Base-by-base conservation (phyloP, 2,888 invertebrate genomes). In the Lomographa bimaculata region DNA sequence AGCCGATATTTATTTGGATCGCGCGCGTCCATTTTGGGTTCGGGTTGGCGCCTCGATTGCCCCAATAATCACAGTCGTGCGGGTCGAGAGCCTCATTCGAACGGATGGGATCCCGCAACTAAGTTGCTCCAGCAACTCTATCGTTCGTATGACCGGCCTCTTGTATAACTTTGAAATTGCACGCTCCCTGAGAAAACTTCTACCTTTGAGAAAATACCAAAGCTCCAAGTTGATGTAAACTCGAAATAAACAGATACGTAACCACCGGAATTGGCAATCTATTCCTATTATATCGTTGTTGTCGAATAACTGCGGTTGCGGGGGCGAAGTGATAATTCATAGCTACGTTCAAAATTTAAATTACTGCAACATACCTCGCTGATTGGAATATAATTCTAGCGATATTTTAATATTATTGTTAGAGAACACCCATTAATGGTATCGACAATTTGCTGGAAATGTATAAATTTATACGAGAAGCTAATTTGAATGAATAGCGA, bases 1-100 rank as follows among this genome's bases (percentile, higher is more conserved):
- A 70, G 71, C 66, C 62, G 74, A 83, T 77, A 83, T 84, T 75
- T 84, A 86, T 89, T 87, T 86, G 84, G 38, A 85, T 85, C 78
- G 72, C 71, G 66, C 72, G 71, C 71, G 74, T 72, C 71, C 39
- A 21, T 32, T 27, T 72, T 64, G 71, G 70, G 67, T 58, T 49
- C 45, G 60, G 62, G 63, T 61, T 60, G 64, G 56, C 68, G 63
- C 69, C 48, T 57, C 80, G 72, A 86, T 85, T 84, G 81, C 77
- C 78, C 76, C 79, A 80, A 82, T 85, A 81, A 82, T 80, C 79
- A 74, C 75, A 71, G 81, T 78, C 78, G 78, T 78, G 75, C 63
- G 67, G 70, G 61, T 49, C 47, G 55, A 47, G 54, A 58, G 27
- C 24, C 8, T 16, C 16, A 18, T 32, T 37, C 18, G 23, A 27